phyloP scores from a whole-genome alignment of 2,113 vertebrate species.

The Oostethus manadensis region DNA sequence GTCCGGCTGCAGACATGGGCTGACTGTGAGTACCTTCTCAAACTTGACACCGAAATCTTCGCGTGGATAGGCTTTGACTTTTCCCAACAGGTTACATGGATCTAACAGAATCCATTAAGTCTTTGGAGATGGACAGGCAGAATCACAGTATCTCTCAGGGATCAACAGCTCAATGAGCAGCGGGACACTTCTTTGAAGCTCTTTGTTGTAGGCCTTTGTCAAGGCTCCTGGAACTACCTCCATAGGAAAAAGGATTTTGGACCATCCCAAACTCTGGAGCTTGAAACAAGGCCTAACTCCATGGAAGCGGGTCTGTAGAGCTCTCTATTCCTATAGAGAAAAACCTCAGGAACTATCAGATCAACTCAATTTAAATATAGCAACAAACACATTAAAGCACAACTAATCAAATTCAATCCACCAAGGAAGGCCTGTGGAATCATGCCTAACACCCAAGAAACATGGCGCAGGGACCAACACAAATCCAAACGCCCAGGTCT shows the following conservation, averaged over 20 bases:
- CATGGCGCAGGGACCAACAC: too few relatives aligned
- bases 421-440: too few relatives aligned
- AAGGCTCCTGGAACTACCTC: background rate
- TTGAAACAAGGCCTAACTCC: background rate
- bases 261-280: background rate
- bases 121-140: background rate
- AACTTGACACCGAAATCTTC: slow-evolving; percentile 3
- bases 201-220: background rate
- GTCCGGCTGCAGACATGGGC: background rate
- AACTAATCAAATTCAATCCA: background rate
- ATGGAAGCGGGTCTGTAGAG: background rate
- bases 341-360: background rate
- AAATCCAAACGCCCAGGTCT: background rate
- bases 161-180: background rate
- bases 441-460: too few relatives aligned
- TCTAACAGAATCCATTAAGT: background rate
- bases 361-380: background rate
- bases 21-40: slow-evolving; percentile 3
- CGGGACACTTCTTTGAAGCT: background rate
- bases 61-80: slow-evolving; percentile 3
- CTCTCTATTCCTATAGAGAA: background rate
- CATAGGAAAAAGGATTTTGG: background rate
- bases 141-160: background rate
- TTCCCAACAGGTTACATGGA: slow-evolving; percentile 3
- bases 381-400: background rate